Base-by-base conservation (phyloP, 2,113 vertebrate species). In the Pedionomus torquatus region DNA sequence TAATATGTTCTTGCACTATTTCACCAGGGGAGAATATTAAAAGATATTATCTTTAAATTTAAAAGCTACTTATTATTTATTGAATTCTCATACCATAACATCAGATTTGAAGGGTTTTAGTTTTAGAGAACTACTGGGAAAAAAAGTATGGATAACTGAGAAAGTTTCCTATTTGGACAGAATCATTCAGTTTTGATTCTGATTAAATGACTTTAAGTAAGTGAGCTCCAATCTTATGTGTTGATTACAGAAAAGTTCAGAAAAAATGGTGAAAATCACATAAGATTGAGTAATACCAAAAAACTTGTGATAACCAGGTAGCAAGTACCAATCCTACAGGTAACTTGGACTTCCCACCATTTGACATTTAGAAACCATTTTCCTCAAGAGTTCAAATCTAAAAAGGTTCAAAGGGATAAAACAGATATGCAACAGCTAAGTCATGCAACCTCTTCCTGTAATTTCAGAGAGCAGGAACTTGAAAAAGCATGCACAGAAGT, bases 211-310 rank as follows among this genome's bases (percentile, higher is more conserved):
- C 80, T 69, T 10, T 25, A 61, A 28, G 65, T 39, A 61, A 69
- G 48, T 44, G 10, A 74, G 23, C 11, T 79, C 28, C 49, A 80
- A 48, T 69, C 24, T 57, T 52, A 17, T 0, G 2, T 19, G 7
- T 9, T 31, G 30, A 83, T 10, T 54, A 10, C 3, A 57, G 24
- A 64, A 33, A 19, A 55, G 7, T 17, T 68, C 39, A 68, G 8
- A 35, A 0, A 5, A 69, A 69, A 41, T 16, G 0, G 23, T 44
- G 57, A 69, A 60, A 57, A 37, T 25, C 4, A 28, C 0, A 0
- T 10, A 51, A 65, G 5, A 39, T 1, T 28, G 3, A 9, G 13
- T 37, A 90, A 72, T 16, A 71, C 4, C 5, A 39, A 70, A 63
- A 37, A 19, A 43, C 3, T 74, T 28, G n/a, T 1, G 5, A 60